Conservation (phyloP, 2,113 vertebrate genomes). For the Damaliscus lunatus region DNA sequence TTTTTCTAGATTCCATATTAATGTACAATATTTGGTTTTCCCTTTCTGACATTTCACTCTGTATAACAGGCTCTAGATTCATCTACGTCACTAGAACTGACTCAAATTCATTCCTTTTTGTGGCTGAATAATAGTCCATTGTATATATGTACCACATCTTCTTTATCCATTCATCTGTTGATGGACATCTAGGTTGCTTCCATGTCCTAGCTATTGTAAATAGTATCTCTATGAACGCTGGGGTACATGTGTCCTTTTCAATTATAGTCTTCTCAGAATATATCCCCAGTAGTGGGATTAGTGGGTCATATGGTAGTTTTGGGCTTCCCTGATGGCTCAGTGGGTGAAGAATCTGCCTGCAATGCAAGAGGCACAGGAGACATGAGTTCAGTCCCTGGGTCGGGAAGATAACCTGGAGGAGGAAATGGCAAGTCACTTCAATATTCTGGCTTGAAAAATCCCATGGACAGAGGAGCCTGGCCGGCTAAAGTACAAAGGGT, state of each 20-base stretch:
- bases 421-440: neutral
- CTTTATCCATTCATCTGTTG: neutral
- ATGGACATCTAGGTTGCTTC: neutral
- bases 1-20: neutral
- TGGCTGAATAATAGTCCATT: neutral
- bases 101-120: neutral
- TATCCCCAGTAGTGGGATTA: neutral
- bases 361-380: neutral
- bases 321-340: neutral
- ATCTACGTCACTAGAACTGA: neutral
- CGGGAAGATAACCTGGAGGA: neutral
- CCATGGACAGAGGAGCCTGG: too few species aligned
- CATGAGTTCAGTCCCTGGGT: neutral
- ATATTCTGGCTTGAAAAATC: too few species aligned
- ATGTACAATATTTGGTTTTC: neutral
- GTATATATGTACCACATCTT: neutral
- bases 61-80: neutral
- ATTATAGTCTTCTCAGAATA: neutral
- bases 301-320: neutral
- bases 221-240: neutral
- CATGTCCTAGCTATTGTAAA: neutral
- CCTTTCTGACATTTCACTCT: neutral
- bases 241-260: neutral
- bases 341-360: neutral
- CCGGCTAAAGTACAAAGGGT: too few species aligned